Percentiles rank a stretch among this genome's conserved stretches.
phyloP scores from a whole-genome alignment of 1,140 invertebrate genomes.

The Caenorhabditis briggsae region DNA sequence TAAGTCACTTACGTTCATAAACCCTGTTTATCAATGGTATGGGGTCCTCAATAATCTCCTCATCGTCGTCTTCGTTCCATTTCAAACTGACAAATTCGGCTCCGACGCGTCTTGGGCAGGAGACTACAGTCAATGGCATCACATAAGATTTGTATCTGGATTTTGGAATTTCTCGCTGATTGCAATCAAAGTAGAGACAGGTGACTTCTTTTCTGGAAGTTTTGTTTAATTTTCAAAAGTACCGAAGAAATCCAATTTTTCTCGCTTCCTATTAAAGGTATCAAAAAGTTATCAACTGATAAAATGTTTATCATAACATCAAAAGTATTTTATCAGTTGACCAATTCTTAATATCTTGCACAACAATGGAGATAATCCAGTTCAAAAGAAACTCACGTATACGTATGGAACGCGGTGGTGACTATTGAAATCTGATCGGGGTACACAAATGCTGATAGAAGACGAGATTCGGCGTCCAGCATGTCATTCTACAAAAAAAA shows the following conservation, averaged over 20 bases:
- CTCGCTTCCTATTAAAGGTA: no score
- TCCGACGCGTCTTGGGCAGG: not conserved
- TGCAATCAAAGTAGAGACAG: constrained; percentile 8
- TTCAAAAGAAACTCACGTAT: not conserved
- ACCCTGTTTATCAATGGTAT: not conserved
- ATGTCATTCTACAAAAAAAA: not conserved
- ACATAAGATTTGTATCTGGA: not conserved
- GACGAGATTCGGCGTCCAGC: constrained; percentile 1
- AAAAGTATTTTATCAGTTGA: no score
- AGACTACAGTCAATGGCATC: constrained; percentile 3
- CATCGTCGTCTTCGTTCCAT: not conserved
- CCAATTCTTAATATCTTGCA: no score
- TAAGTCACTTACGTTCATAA: constrained; percentile 14
- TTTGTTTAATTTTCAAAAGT: not conserved
- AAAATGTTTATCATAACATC: no score
- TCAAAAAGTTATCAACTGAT: no score
- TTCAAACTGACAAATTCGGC: not conserved
- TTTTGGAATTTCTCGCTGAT: constrained; percentile 6
- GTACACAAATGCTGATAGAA: constrained; percentile 7
- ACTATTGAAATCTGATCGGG: constrained; percentile 34
- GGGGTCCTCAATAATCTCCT: not conserved
- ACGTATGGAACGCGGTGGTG: constrained; percentile 17
- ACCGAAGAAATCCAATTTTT: not conserved
- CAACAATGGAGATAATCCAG: no score
- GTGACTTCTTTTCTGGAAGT: not conserved